These are phyloP conservation scores for Drosophila pseudotalamancana DNA, from an alignment of 2,888 invertebrate genomes.

Conservation along the genomic window DNA sequence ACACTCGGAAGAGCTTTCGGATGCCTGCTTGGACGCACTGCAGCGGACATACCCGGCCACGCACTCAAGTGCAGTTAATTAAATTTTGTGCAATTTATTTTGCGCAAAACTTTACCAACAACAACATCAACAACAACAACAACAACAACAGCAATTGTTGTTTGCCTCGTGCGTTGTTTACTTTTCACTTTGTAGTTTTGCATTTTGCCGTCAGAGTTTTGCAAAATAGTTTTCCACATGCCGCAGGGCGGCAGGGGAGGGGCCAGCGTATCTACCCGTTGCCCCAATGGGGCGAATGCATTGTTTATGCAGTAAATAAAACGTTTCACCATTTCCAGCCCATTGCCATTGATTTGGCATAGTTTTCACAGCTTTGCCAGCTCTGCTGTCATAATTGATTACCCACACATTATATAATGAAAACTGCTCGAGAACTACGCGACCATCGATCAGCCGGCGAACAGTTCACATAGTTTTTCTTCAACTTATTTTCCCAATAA, in stretches of 20 bases:
- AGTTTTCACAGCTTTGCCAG: conserved; percentile 40
- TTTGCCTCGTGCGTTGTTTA: conserved; percentile 61
- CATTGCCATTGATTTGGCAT: conserved; percentile 66
- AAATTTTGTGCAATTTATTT: conserved; percentile 77
- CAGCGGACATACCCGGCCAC: conserved; percentile 48
- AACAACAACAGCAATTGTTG: conserved; percentile 33
- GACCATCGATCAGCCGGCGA: conserved; percentile 54
- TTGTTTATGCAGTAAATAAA: conserved; percentile 63
- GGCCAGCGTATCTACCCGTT: neutral
- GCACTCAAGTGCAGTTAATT: conserved; percentile 78
- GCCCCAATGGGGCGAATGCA: conserved; percentile 3
- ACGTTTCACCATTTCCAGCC: conserved; percentile 41
- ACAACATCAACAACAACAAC: conserved; percentile 33
- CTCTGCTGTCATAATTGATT: conserved; percentile 43
- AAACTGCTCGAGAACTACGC: conserved; percentile 28
- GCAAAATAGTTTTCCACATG: conserved; percentile 50
- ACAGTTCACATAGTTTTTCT: conserved; percentile 42
- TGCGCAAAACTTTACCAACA: conserved; percentile 65
- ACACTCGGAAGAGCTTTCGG: conserved; percentile 5
- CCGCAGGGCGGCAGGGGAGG: neutral
- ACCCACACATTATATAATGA: conserved; percentile 32
- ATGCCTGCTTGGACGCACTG: conserved; percentile 26
- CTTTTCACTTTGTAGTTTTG: conserved; percentile 75
- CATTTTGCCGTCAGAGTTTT: conserved; percentile 65
- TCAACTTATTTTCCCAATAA: conserved; percentile 55